Base-by-base conservation (phyloP, 2,113 vertebrate genomes). In the Columba janthina region DNA sequence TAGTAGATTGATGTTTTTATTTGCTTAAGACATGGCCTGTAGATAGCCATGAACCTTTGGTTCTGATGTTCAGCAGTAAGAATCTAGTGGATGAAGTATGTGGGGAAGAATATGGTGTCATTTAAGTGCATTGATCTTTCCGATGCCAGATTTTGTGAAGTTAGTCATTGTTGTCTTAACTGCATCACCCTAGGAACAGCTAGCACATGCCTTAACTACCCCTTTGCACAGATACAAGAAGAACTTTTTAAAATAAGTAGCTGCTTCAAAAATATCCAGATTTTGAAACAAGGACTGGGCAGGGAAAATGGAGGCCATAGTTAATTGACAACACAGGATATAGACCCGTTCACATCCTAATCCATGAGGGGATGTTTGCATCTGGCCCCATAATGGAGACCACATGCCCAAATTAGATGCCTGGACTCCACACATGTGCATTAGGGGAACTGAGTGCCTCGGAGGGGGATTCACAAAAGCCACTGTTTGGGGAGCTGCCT, bases 351-450 rank as follows among this genome's bases (percentile, higher is more conserved):
- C 69, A 84, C 57, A 74, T 91, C 65, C 66, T 92, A 95, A 90
- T 91, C 83, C 57, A 69, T 31, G 38, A 82, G 11, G 36, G 46
- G 81, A 79, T 78, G 61, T 90, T 90, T 94, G 70, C 87, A 94
- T 92, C 94, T 89, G 77, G 84, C 66, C 62, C 72, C 15, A n/a
- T 89, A 94, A 92, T 66, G 69, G 69, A 86, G 56, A 78, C 86
- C 95, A 93, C 76, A 60, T 92, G 89, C 57, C 89, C 44, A 53
- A 67, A 84, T 81, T 28, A 77, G 79, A 66, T 54, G 90, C 72
- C 0, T 11, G 60, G 50, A 60, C 67, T 86, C 78, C 42, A 6
- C 10, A 17, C 31, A 4, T 11, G 31, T 64, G 61, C 10, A 2
- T 66, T 73, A 85, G 22, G 21, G n/a, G 69, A 90, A 40, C 62